Base-by-base conservation (phyloP, 2,113 vertebrate species). In the Pimephales promelas region DNA sequence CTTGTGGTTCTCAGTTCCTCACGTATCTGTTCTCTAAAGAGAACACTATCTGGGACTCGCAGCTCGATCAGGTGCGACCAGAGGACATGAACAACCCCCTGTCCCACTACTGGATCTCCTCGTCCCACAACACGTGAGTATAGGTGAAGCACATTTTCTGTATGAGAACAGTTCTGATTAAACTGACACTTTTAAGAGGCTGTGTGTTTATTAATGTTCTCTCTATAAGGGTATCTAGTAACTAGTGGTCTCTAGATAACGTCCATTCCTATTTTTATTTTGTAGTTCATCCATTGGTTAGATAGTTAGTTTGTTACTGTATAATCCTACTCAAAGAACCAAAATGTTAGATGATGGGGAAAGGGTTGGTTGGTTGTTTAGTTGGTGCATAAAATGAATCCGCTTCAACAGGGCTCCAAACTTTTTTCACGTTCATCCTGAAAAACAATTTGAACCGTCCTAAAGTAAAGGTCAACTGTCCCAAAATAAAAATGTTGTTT, bases 71-170 rank as follows among this genome's bases (percentile, higher is more conserved):
- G 6, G 96, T 98, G 85, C 95, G 93, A 89, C 93, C 93, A 0
- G 97, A 98, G 36, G 95, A 97, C 86, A 99, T 99, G 98, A 98
- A 96, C 94, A 98, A 97, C 85, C 97, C 98, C 0, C 93, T 99
- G 45, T 99, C 98, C 85, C 97, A 99, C 92, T 99, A 99, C 92
- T 99, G 98, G 98, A 99, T 99, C 92, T 99, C 98, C 66, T 99
- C 98, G 34, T 99, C 98, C 0, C 98, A 99, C 91, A 99, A 99
- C 92, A 99, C 98, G 98, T 99, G 95, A 97, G 97, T 59, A 47
- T 3, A 71, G 64, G 34, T 4, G 7, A 64, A 31, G 61, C 49
- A 54, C 49, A 31, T 34, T 34, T 20, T 4, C 62, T 34, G 14
- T 34, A 34, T 64, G 26, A 2, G 34, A 9, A 34, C 28, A 20